Evolutionary conservation across 2,888 invertebrate genomes (phyloP), one percentile per base, ranked within the genome.

Genomic region (Dione vanillae): DNA sequence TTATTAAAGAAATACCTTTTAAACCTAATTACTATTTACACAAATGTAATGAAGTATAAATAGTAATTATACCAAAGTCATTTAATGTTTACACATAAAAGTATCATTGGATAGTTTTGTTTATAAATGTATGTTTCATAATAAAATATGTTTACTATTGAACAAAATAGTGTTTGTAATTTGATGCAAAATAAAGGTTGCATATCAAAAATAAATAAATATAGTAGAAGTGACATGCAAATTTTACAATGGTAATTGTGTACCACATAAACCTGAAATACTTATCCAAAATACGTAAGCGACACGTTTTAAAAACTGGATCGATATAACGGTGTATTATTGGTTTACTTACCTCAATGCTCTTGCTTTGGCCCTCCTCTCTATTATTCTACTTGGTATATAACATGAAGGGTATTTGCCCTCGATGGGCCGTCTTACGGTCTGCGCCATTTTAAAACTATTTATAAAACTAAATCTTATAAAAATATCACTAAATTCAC

Each of bases 331-430:
- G 69, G 69, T 69, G 69, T 54, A 56, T 54, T 52, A 54, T 27
- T 51, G 19, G 9, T 41, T 41, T 54, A 45, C 79, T 86, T 85
- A 91, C 91, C 94, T 94, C 73, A 94, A 80, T 62, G 95, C 95
- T 83, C 94, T 95, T 7, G 94, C 95, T 83, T 95, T 95, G 0
- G 95, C 95, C 76, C 94, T 93, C 72, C 97, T 94, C 78, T 97
- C 97, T 78, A 97, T 96, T 65, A 97, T 89, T 76, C 97, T 95
- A 74, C 94, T 94, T 56, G 92, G 93, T 78, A 95, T 94, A 73
- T 97, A 96, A 85, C 97, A 97, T n/a, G 97, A 95, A 65, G 97
- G 97, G 83, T 95, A 95, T 78, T 94, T 94, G 71, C 97, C 97
- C 82, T 96, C 96, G 71, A 96, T 93, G 66, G 96, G 94, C 78